Evolutionary conservation across 1,140 invertebrate genomes (phyloP), one percentile per base, ranked within the genome.

Genomic region (Ectropis grisescens): DNA sequence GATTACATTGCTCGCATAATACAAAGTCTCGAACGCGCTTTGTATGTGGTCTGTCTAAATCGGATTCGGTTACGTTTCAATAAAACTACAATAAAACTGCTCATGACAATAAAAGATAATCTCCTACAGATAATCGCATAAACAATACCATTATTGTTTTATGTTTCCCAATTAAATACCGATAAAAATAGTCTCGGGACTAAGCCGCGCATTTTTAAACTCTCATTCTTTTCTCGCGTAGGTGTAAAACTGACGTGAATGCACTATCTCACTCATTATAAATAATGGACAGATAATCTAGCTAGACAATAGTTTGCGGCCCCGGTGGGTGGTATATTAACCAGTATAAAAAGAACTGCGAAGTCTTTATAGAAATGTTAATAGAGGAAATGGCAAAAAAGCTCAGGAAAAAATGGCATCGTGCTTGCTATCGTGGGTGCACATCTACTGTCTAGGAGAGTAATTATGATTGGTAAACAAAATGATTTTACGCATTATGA

Each of bases 211-310:
- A 19, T 19, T 19, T 19, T 19, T 19, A 8, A 19, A 19, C 16
- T 4, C 16, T 8, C 16, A 19, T 19, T 19, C n/a, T 19, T 3
- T 23, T 25, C 19, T 19, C 11, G 51, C 47, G 67, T 68, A 58
- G 68, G 68, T 41, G 65, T 58, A 37, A 48, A 43, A 55, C 34
- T 49, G 48, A 58, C 43, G 40, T 54, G 50, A 51, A 55, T 49
- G 48, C 45, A 45, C 47, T 52, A 53, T 59, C 49, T 49, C 37
- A 58, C 47, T 58, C 56, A 67, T 72, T 61, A 65, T 62, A 72
- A 65, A 58, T 72, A 65, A 69, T 62, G 53, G 52, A 27, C 33
- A 60, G 59, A 72, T 67, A 71, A 71, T 54, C 44, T 29, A 25
- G 30, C 46, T 47, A 69, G 56, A 72, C 68, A 67, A 68, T 68